Evolutionary conservation across 2,797 vertebrate species (phyloP), one percentile per base, ranked within the genome.

Genomic region (Bryconaethiops microstoma): DNA sequence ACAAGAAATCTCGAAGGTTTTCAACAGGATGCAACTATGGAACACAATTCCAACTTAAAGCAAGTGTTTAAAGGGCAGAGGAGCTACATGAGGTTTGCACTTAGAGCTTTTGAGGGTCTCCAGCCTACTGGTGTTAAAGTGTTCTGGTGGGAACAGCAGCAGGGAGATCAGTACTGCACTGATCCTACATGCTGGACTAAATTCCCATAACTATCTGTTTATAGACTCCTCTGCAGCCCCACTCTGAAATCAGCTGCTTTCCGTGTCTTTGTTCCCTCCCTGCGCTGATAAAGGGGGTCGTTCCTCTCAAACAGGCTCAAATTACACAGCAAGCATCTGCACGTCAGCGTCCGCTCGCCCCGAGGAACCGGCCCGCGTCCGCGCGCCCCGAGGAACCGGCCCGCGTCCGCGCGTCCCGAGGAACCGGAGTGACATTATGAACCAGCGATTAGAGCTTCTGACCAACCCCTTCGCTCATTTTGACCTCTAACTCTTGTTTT

Each of bases 281-380:
- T 29, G 16, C 29, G 60, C 57, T n/a, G 9, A 72, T 14, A 77
- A 75, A 55, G 70, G 74, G 50, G 71, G 85, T 82, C 81, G 70
- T 76, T 77, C 85, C 77, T 74, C 76, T 80, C 69, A 70, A 77
- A 84, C 84, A 85, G 75, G 83, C 86, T 90, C 86, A 91, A 90
- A 91, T 92, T 92, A 93, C 87, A 87, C 90, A 90, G 86, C 92
- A 91, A 89, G 91, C 87, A 84, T 88, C 87, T 91, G 90, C 91
- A 88, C 90, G 92, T 87, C 89, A n/a, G n/a, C n/a, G n/a, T n/a
- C n/a, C n/a, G n/a, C n/a, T n/a, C n/a, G n/a, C n/a, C n/a, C n/a
- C n/a, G n/a, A n/a, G n/a, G n/a, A n/a, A n/a, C n/a, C n/a, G n/a
- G n/a, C n/a, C n/a, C n/a, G n/a, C n/a, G n/a, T n/a, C n/a, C n/a